Evolutionary conservation across 92 coral and sea anemone genomes (phyloP), one percentile per base, ranked within the genome.

Genomic region (Epizoanthus scotinus): DNA sequence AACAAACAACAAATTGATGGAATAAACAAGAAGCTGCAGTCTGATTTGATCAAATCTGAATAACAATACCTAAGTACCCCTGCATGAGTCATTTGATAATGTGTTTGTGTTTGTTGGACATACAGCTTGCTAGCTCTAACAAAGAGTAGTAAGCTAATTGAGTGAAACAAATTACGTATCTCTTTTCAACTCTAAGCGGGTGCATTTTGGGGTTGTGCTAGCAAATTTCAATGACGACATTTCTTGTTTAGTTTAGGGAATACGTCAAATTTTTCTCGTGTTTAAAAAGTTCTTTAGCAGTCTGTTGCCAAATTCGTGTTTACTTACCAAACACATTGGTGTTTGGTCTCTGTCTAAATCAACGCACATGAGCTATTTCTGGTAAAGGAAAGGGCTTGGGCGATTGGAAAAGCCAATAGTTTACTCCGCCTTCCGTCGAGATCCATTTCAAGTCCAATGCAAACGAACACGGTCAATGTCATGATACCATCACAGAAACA

Each of bases 301-400:
- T 40, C 40, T 36, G 29, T 58, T 20, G n/a, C 34, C 25, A 21
- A 21, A 21, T 19, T 21, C 20, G 25, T 75, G 57, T 75, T 75
- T 75, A 75, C 68, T 75, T 18, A 58, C 22, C 20, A 58, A 75
- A 75, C 57, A 75, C 47, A 20, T 58, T 54, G 81, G 68, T 28
- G 68, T 75, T 58, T 59, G 53, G 61, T 15, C 52, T 9, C 17
- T 14, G 52, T 59, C 70, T 64, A 64, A 20, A 75, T 57, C 67
- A 34, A 59, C 14, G 54, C 31, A 74, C 67, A 13, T 40, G 70
- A 47, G 2, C 52, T 47, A 47, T 47, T 47, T 47, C 52, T 47
- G 15, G 14, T 20, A 22, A 2, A 73, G 4, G 2, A 54, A 21
- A 36, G 42, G 63, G 18, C 14, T 14, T 10, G 78, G 40, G 25